Evolutionary conservation across 2,797 vertebrate species (phyloP).

Genomic region (Danio albolineatus): DNA sequence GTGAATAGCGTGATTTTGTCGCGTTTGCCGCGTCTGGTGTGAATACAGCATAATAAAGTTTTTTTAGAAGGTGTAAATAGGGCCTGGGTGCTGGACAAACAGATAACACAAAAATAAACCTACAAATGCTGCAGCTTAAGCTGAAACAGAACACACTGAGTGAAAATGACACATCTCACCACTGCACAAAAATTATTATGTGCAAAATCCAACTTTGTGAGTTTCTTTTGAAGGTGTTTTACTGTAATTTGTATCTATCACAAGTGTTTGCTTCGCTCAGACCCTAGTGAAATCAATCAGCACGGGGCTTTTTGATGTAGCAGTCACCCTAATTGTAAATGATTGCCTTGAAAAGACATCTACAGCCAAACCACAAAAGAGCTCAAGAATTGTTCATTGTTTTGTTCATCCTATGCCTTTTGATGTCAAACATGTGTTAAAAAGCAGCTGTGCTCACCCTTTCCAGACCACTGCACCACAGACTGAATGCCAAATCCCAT

Average conservation of each 20-base stretch:
- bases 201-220: neutral
- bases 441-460: conserved; percentile 15
- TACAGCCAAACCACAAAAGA: conserved; percentile 43
- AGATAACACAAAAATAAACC: neutral
- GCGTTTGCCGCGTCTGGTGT: too few relatives aligned
- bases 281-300: conserved; percentile 44
- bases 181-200: neutral
- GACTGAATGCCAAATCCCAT: conserved; percentile 33
- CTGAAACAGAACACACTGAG: neutral
- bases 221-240: conserved; percentile 38
- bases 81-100: neutral
- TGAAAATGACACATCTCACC: neutral
- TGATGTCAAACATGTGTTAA: conserved; percentile 43
- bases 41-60: too few relatives aligned
- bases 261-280: neutral
- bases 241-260: conserved; percentile 27
- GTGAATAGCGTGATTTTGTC: too few relatives aligned
- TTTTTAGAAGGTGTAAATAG: too few relatives aligned
- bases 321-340: conserved; percentile 44
- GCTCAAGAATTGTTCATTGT: conserved; percentile 29
- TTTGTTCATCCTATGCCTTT: conserved; percentile 37
- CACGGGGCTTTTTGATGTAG: conserved; percentile 51
- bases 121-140: neutral
- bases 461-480: conserved; percentile 32
- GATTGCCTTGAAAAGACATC: conserved; percentile 46